Evolutionary conservation across 2,113 vertebrate genomes (phyloP).

Genomic region (Leucoraja erinaceus): DNA sequence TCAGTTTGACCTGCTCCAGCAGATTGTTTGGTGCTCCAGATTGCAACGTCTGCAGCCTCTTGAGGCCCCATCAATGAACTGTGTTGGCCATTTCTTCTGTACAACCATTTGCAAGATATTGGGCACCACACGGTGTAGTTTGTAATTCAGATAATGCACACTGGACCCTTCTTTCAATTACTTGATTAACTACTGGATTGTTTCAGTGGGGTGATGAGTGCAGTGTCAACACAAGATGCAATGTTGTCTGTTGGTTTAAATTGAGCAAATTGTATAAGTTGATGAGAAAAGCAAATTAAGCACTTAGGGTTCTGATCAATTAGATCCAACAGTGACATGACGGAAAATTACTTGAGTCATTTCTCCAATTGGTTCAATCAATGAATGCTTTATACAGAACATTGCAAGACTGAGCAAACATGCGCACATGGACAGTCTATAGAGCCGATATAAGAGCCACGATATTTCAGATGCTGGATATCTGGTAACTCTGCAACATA

Average conservation of each 20-base stretch:
- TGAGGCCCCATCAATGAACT: too few relatives aligned
- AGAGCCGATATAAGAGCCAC: background rate
- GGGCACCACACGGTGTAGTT: background rate
- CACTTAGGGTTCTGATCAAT: background rate
- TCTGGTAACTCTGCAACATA: too few relatives aligned
- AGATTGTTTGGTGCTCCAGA: too few relatives aligned
- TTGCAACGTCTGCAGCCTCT: too few relatives aligned
- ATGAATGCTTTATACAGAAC: background rate
- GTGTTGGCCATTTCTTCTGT: too few relatives aligned
- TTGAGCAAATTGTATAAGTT: background rate
- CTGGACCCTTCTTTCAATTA: background rate
- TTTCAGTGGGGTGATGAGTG: background rate
- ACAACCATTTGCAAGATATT: background rate
- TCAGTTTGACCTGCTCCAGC: too few relatives aligned
- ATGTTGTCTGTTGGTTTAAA: background rate
- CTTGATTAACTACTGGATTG: background rate
- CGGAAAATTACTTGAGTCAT: too few relatives aligned
- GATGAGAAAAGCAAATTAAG: background rate
- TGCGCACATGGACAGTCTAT: background rate
- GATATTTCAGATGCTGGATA: background rate
- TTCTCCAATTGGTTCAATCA: background rate
- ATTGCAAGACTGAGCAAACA: background rate
- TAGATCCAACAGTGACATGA: too few relatives aligned
- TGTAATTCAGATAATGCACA: too few relatives aligned
- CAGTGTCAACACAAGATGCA: background rate